A percentile compares a stretch with the other conserved stretches of the same genome.
These are phyloP conservation scores for Teinopalpus imperialis DNA, from an alignment of 2,888 invertebrate genomes.

Conservation along the genomic window DNA sequence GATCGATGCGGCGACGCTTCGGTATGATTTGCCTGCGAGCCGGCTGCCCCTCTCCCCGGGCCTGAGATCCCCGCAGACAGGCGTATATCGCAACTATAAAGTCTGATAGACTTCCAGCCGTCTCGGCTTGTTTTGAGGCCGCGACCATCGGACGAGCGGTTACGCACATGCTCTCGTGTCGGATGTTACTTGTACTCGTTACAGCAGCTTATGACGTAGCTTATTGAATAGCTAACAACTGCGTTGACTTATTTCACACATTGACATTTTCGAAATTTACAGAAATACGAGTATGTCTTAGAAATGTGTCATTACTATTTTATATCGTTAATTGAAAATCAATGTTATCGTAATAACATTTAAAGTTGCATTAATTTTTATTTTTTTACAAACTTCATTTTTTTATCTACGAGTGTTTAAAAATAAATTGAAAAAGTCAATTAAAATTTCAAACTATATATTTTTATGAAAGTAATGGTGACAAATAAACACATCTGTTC, in stretches of 20 bases:
- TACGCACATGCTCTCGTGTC: not conserved
- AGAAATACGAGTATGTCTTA: too few species aligned
- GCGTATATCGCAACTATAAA: conserved; percentile 32
- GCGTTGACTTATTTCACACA: too few species aligned
- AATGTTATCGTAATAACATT: too few species aligned
- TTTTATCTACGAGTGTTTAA: not conserved
- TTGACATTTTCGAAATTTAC: too few species aligned
- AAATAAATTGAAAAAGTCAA: too few species aligned
- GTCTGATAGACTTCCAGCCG: conserved; percentile 28
- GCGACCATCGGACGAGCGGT: conserved; percentile 29
- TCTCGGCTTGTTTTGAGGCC: conserved; percentile 35
- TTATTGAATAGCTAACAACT: not conserved
- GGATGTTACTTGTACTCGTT: not conserved
- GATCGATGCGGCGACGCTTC: conserved; percentile 75
- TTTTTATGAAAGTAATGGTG: too few species aligned
- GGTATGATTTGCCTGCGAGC: conserved; percentile 76
- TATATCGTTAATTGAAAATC: too few species aligned
- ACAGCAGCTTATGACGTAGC: not conserved
- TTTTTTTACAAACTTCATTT: too few species aligned
- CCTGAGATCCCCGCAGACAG: conserved; percentile 34
- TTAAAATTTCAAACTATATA: too few species aligned
- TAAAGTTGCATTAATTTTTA: too few species aligned
- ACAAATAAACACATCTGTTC: too few species aligned
- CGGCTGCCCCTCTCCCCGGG: conserved; percentile 44
- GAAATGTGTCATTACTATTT: too few species aligned